Evolutionary conservation across 2,113 vertebrate genomes (phyloP), one percentile per base, ranked within the genome.

Genomic region (Osmerus eperlanus): DNA sequence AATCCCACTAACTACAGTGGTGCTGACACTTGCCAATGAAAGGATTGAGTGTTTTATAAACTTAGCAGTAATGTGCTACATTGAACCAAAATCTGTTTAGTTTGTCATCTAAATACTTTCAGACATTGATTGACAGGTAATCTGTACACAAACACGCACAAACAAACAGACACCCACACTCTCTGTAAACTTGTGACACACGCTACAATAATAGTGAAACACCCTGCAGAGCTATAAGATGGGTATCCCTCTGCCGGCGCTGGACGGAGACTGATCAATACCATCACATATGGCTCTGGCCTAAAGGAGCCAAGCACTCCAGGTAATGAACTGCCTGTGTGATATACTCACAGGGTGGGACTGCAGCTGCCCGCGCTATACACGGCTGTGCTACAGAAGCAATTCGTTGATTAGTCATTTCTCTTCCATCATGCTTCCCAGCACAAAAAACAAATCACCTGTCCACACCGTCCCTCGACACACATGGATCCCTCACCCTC

Each of bases 241-340:
- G 51, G 74, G 52, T 67, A 60, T 72, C 73, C n/a, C 21, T 68
- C 67, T 72, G 73, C 71, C 80, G 80, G 75, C 58, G 54, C 67
- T 68, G 25, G 69, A 75, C 56, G 65, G 68, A 64, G 28, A 60
- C 70, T 18, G 76, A 90, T 90, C 87, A 66, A 90, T 92, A 87
- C 58, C 58, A 76, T 82, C 55, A 88, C 74, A 80, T 84, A 79
- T 84, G 72, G 74, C 75, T 72, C 68, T 58, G 55, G 62, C 65
- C 64, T 76, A 77, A 54, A 74, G 77, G 60, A 89, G 87, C 86
- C 83, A 90, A 91, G 91, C 90, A 93, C 91, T 92, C 83, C 85
- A 83, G 84, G 89, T 92, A 91, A 93, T 92, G 91, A 93, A 91
- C 88, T 92, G 92, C 86, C 91, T 79, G 72, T 67, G 75, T 93